phyloP scores from a whole-genome alignment of 2,888 invertebrate species.

The Emmelina monodactyla region DNA sequence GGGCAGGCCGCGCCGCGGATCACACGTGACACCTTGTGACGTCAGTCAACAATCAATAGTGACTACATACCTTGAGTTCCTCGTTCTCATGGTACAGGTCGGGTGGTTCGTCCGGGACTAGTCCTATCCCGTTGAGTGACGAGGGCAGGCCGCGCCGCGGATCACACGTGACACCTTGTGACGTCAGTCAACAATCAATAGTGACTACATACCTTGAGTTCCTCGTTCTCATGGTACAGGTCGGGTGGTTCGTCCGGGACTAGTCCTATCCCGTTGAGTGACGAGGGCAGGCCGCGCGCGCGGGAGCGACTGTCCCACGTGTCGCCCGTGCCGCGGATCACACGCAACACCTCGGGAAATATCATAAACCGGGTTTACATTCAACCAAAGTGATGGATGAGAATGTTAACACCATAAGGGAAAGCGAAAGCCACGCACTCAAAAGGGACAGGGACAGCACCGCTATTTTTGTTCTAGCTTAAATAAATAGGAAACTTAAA shows the following conservation, averaged over 20 bases:
- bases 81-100: constrained; percentile 91
- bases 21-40: constrained; percentile 94
- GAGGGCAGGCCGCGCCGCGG: constrained; percentile 86
- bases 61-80: constrained; percentile 88
- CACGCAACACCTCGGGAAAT: constrained; percentile 85
- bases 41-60: too few species aligned
- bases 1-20: constrained; percentile 85
- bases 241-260: constrained; percentile 87
- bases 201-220: constrained; percentile 86
- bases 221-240: constrained; percentile 89
- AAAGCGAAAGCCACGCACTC: too few species aligned
- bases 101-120: constrained; percentile 84
- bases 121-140: constrained; percentile 84
- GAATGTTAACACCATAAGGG: too few species aligned
- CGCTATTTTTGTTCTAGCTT: too few species aligned
- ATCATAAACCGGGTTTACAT: too few species aligned
- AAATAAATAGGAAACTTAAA: too few species aligned
- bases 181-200: too few species aligned
- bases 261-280: constrained; percentile 84
- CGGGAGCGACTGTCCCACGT: constrained; percentile 88
- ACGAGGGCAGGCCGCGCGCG: constrained; percentile 83
- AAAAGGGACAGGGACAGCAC: too few species aligned
- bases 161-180: constrained; percentile 95
- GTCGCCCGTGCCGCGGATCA: constrained; percentile 85
- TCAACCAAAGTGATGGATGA: too few species aligned